phyloP scores from a whole-genome alignment of 2,797 vertebrate genomes.

The Neosilurus hyrtlii region DNA sequence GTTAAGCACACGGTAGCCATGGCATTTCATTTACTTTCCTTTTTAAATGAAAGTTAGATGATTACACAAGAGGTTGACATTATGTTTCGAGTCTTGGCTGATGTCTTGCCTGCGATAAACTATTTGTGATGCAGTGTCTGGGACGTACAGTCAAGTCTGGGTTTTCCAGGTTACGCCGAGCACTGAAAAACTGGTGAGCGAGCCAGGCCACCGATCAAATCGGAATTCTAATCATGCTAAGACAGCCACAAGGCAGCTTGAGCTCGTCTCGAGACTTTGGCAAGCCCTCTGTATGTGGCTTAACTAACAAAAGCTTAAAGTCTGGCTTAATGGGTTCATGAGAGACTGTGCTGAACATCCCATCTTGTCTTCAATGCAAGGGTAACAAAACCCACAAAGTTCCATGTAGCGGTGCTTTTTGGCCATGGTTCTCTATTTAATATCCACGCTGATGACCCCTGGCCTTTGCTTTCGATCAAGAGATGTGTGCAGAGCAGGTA shows the following conservation, averaged over 20 bases:
- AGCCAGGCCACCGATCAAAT: conserved; percentile 18
- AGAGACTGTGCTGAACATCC: conserved; percentile 7
- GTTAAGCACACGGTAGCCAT: neutral
- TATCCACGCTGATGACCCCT: conserved; percentile 40
- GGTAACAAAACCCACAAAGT: neutral
- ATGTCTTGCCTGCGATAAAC: neutral
- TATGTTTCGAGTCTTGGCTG: neutral
- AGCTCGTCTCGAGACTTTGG: conserved; percentile 32
- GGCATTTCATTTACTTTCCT: neutral
- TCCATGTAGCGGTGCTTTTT: neutral
- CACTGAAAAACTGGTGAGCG: conserved; percentile 3
- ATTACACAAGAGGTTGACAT: neutral
- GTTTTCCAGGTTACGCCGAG: neutral
- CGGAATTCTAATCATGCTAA: conserved; percentile 26
- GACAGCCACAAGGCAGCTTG: conserved; percentile 28
- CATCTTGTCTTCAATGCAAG: neutral
- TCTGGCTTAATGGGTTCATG: conserved; percentile 11
- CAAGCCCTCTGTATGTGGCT: conserved; percentile 23
- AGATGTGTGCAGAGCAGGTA: conserved; percentile 24
- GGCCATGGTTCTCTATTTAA: neutral
- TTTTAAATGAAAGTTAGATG: neutral
- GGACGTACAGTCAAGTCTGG: neutral
- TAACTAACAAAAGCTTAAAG: conserved; percentile 34
- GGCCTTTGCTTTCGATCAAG: conserved; percentile 28
- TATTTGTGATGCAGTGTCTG: neutral